These are phyloP conservation scores for Amphimedon queenslandica DNA, from an alignment of 37 sponge, comb jelly and placozoan species.

Conservation along the genomic window DNA sequence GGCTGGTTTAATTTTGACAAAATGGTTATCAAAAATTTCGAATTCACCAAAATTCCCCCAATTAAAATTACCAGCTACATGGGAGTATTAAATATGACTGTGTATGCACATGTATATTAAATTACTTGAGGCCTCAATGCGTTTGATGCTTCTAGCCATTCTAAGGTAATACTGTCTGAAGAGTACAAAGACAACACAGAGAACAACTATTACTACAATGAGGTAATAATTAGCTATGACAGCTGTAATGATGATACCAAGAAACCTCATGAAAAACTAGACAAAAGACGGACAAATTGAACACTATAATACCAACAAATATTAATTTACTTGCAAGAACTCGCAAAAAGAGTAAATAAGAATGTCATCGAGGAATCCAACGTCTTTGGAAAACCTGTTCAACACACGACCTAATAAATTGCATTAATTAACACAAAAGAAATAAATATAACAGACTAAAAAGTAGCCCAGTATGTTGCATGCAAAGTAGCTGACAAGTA, in stretches of 20 bases:
- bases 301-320: not conserved
- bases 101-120: not conserved
- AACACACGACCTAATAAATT: conserved; percentile 41
- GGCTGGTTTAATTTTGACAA: too few species aligned
- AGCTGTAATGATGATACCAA: conserved; percentile 46
- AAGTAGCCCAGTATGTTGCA: not conserved
- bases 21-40: too few species aligned
- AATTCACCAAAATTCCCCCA: too few species aligned
- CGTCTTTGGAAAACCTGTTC: conserved; percentile 52
- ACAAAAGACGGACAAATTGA: not conserved
- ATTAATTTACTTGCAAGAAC: conserved; percentile 13
- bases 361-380: conserved; percentile 25
- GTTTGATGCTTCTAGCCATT: conserved; percentile 62
- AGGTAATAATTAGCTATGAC: conserved; percentile 47
- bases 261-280: conserved; percentile 40
- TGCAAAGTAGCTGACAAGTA: not conserved
- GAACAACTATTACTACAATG: conserved; percentile 24
- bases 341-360: conserved; percentile 15
- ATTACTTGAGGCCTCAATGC: conserved; percentile 74
- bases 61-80: too few species aligned
- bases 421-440: too few species aligned
- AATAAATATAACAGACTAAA: not conserved
- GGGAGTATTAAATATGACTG: too few species aligned
- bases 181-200: conserved; percentile 32
- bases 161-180: conserved; percentile 65